A percentile compares a stretch with the other conserved stretches of the same genome.
These are phyloP conservation scores for Rhopilema esculentum DNA, from an alignment of 30 jellyfish, hydroid and myxozoan species.

Conservation along the genomic window DNA sequence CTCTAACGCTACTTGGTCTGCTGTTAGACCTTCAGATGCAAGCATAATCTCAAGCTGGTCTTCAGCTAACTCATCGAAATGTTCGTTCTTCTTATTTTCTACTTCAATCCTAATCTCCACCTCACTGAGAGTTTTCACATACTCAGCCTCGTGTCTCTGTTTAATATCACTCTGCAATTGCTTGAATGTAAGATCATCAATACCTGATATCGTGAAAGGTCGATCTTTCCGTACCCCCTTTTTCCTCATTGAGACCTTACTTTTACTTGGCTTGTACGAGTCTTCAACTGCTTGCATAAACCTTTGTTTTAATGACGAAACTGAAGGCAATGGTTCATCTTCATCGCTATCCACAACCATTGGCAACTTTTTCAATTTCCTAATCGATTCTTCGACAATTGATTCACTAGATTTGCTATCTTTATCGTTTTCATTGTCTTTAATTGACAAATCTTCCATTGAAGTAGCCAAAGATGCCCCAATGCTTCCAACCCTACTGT, in stretches of 20 bases:
- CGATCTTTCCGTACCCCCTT: constrained; percentile 68
- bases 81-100: constrained; percentile 12
- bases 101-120: constrained; percentile 5
- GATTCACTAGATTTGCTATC: constrained; percentile 28
- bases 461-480: constrained; percentile 63
- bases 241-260: constrained; percentile 37
- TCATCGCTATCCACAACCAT: constrained; percentile 81
- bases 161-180: constrained; percentile 70
- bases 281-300: constrained; percentile 92
- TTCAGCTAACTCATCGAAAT: constrained; percentile 40
- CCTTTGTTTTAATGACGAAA: constrained; percentile 76
- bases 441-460: constrained; percentile 63
- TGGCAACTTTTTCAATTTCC: constrained; percentile 63
- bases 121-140: background rate
- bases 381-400: constrained; percentile 58
- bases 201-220: constrained; percentile 93
- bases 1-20: constrained; percentile 77
- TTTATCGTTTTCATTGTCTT: constrained; percentile 32
- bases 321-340: constrained; percentile 87
- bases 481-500: constrained; percentile 55
- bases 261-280: constrained; percentile 71
- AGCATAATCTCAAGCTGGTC: constrained; percentile 74
- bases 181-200: constrained; percentile 76
- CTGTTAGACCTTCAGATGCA: constrained; percentile 82
- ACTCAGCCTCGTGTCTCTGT: constrained; percentile 47